Conservation (phyloP, 1,140 invertebrate genomes). For the Nylanderia fulva region DNA sequence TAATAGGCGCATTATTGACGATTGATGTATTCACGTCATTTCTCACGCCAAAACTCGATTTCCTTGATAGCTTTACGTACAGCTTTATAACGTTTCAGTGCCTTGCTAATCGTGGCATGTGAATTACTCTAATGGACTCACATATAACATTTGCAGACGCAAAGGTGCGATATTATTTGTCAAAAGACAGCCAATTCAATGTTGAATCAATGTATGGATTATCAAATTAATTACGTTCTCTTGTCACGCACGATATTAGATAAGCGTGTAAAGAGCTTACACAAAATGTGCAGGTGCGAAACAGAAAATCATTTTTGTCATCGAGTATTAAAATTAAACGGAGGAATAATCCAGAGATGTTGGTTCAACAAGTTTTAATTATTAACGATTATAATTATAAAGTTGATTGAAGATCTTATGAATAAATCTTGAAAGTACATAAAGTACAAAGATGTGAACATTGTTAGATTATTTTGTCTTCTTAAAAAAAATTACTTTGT, state of each 20-base stretch:
- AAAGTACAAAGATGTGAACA: not conserved
- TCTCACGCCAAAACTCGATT: conserved; percentile 61
- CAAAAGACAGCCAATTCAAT: conserved; percentile 41
- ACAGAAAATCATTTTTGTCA: not conserved
- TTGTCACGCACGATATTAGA: conserved; percentile 4
- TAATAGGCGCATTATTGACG: not conserved
- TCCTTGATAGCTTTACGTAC: conserved; percentile 43
- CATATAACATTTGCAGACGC: conserved; percentile 31
- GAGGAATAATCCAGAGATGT: not conserved
- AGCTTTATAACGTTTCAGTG: conserved; percentile 59
- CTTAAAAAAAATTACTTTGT: not conserved
- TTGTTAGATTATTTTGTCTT: not conserved
- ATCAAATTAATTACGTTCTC: conserved; percentile 62
- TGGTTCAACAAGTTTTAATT: not conserved
- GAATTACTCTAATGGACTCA: conserved; percentile 64
- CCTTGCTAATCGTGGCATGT: conserved; percentile 38
- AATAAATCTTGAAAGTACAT: not conserved
- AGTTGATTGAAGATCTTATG: no score
- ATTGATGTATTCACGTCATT: conserved; percentile 37
- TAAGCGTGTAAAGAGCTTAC: not conserved
- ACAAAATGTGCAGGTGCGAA: not conserved
- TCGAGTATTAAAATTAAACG: not conserved
- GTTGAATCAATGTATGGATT: conserved; percentile 51
- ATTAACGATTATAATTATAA: not conserved
- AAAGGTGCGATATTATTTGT: conserved; percentile 44